Percentiles rank a stretch among this genome's conserved stretches.
phyloP scores from a whole-genome alignment of 2,113 vertebrate genomes.

The Chaetorhynchus papuensis region DNA sequence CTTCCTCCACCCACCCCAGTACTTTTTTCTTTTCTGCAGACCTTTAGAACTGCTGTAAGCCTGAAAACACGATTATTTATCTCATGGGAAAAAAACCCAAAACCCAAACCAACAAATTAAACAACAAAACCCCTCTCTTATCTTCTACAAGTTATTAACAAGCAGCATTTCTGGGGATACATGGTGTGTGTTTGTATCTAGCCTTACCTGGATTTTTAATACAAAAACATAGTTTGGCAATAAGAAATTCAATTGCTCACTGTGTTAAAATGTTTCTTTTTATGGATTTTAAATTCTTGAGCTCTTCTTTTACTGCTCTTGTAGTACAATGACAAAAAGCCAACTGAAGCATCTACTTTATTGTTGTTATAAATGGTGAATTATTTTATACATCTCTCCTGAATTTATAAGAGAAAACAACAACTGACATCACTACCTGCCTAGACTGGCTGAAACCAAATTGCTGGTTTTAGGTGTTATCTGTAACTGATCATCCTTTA shows the following conservation, averaged over 20 bases:
- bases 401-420: background rate
- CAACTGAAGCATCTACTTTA: background rate
- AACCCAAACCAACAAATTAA: background rate
- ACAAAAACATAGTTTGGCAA: background rate
- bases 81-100: background rate
- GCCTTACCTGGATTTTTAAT: background rate
- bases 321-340: background rate
- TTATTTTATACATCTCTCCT: background rate
- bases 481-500: background rate
- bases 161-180: background rate
- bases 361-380: background rate
- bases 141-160: background rate
- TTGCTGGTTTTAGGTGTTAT: background rate
- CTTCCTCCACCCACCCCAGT: rapidly evolving
- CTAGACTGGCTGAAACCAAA: background rate
- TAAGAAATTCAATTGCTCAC: background rate
- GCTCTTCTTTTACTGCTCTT: background rate
- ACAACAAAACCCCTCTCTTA: rapidly evolving
- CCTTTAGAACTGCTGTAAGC: background rate
- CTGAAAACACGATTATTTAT: background rate
- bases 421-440: background rate
- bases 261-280: background rate
- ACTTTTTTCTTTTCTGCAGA: background rate
- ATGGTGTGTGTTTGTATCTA: background rate
- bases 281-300: background rate